Conservation (phyloP, 2,888 invertebrate species). For the Pollenia angustigena region DNA sequence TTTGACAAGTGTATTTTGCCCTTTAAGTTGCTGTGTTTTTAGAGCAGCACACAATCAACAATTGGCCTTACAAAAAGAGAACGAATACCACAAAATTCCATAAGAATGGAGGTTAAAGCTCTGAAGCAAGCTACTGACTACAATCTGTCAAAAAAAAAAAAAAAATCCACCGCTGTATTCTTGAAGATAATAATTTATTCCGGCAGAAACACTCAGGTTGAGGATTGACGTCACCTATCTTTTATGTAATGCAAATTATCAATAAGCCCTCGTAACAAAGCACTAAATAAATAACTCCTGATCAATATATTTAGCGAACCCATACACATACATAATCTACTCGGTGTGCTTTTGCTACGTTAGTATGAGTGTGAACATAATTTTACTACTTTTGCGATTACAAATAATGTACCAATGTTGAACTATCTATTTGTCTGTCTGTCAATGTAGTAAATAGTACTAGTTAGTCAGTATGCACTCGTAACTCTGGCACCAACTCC, state of each 20-base stretch:
- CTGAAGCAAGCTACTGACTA: no score
- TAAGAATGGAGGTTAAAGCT: no score
- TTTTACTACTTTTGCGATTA: slow-evolving; percentile 59
- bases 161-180: no score
- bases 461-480: slow-evolving; percentile 24
- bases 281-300: background rate
- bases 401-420: slow-evolving; percentile 55
- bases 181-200: no score
- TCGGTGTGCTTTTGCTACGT: background rate
- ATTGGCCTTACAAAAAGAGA: no score
- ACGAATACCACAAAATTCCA: no score
- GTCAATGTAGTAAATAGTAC: background rate
- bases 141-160: no score
- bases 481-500: slow-evolving; percentile 75
- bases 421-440: slow-evolving; percentile 14
- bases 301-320: slow-evolving; percentile 20
- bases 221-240: no score
- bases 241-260: background rate
- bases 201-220: no score
- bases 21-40: no score
- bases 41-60: no score
- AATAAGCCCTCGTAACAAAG: slow-evolving; percentile 15
- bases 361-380: slow-evolving; percentile 55
- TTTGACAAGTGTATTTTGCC: no score
- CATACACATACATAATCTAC: background rate